Evolutionary conservation across 2,113 vertebrate genomes (phyloP).

Genomic region (Myrmophylax atrothorax): DNA sequence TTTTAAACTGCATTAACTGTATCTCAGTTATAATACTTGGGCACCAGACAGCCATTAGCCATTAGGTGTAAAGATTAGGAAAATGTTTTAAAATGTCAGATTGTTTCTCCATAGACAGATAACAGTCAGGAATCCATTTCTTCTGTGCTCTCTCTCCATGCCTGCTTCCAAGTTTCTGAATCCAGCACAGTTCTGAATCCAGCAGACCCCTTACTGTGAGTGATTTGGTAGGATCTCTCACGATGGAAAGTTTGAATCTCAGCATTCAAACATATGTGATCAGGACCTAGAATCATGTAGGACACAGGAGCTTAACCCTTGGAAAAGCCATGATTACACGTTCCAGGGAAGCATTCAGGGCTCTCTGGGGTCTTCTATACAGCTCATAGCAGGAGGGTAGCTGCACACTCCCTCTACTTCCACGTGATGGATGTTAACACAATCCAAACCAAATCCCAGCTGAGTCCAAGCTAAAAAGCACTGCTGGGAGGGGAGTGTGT

Average conservation of each 20-base stretch:
- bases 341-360: background rate
- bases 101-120: background rate
- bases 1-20: background rate
- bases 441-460: background rate
- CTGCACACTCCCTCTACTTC: background rate
- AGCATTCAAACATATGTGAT: background rate
- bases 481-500: background rate
- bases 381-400: background rate
- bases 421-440: background rate
- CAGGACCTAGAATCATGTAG: background rate
- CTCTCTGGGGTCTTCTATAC: background rate
- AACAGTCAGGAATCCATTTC: background rate
- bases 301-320: background rate
- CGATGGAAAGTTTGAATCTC: background rate
- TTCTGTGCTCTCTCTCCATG: background rate
- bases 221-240: background rate
- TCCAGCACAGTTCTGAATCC: background rate
- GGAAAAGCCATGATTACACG: background rate
- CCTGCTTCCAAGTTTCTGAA: background rate
- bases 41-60: background rate
- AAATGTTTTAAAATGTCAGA: background rate
- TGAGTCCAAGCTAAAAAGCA: background rate
- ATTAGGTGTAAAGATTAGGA: background rate
- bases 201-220: background rate
- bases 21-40: background rate